Base-by-base conservation (phyloP, 2,888 invertebrate genomes). In the Linhomoeus sp. region DNA sequence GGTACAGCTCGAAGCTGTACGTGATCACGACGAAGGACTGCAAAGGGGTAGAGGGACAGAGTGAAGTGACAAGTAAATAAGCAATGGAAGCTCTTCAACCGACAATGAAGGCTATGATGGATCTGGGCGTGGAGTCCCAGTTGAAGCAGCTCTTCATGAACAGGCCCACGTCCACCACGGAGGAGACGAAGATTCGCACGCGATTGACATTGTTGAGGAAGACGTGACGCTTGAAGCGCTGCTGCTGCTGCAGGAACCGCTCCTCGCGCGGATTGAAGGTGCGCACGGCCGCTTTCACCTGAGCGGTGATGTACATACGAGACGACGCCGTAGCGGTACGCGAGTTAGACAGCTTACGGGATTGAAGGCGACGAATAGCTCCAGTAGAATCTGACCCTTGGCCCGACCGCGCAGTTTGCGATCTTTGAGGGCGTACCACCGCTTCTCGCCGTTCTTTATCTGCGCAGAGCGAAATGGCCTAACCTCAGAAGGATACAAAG, bases 381-480 rank as follows among this genome's bases (percentile, higher is more conserved):
- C 92, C 45, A 97, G 67, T 38, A 85, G 72, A 59, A 94, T 86
- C 60, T 83, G 87, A 17, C 94, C 94, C 67, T 92, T 90, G n/a
- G 87, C 85, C 40, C 86, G 70, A 1, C 78, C 75, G 36, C 81
- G 72, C 60, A 94, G 73, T 64, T 92, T 94, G 67, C 86, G 84
- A 66, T 97, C 94, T 64, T 97, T 97, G 40, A 97, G 70, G 0
- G 83, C 81, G 66, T 85, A 94, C 94, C 94, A 94, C 53, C 83
- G 73, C 64, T 85, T 85, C 62, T 87, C 87, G 0, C 86, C 83
- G 62, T 83, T 87, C 53, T 78, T 74, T 55, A 94, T 80, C 58
- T 77, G 74, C 41, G 23, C 33, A 33, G 33, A 33, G 9, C 15
- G 33, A 12, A n/a, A n/a, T n/a, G n/a, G n/a, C n/a, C n/a, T n/a